These are phyloP conservation scores for Galleria mellonella DNA, from an alignment of 1,140 invertebrate species.

Conservation along the genomic window DNA sequence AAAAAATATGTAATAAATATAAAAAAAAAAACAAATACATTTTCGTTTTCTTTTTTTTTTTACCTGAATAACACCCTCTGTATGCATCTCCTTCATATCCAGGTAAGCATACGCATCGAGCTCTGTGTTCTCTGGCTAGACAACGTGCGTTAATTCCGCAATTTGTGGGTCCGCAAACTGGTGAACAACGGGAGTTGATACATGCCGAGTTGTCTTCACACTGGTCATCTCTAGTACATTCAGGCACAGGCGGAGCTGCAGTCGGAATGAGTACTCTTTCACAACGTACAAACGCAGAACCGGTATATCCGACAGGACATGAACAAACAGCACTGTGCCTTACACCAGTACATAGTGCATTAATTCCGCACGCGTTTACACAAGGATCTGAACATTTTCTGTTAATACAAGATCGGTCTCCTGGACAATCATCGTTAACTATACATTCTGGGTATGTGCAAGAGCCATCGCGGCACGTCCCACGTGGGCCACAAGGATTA, in stretches of 20 bases:
- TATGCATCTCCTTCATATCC: constrained; percentile 91
- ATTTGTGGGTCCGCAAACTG: constrained; percentile 83
- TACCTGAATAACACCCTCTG: constrained; percentile 84
- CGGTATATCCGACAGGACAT: constrained; percentile 79
- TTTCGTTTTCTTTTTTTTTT: background rate
- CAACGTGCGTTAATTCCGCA: constrained; percentile 90
- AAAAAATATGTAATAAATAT: too few relatives aligned
- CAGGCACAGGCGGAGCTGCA: constrained; percentile 77
- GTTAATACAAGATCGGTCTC: constrained; percentile 86
- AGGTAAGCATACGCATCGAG: constrained; percentile 88
- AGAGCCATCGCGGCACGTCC: constrained; percentile 84
- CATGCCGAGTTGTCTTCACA: constrained; percentile 91
- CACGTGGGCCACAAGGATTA: constrained; percentile 86
- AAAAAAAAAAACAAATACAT: background rate
- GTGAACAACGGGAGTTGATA: constrained; percentile 83
- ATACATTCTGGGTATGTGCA: constrained; percentile 91
- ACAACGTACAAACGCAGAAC: constrained; percentile 87
- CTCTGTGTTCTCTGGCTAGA: constrained; percentile 85
- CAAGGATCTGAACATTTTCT: constrained; percentile 90
- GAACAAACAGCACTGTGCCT: constrained; percentile 89
- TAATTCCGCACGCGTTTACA: constrained; percentile 86
- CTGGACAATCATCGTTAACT: constrained; percentile 88
- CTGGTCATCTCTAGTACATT: constrained; percentile 86
- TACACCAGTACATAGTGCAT: constrained; percentile 86
- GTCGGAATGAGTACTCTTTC: constrained; percentile 58